Evolutionary conservation across 2,113 vertebrate species (phyloP), one percentile per base, ranked within the genome.

Genomic region (Nymphicus hollandicus): DNA sequence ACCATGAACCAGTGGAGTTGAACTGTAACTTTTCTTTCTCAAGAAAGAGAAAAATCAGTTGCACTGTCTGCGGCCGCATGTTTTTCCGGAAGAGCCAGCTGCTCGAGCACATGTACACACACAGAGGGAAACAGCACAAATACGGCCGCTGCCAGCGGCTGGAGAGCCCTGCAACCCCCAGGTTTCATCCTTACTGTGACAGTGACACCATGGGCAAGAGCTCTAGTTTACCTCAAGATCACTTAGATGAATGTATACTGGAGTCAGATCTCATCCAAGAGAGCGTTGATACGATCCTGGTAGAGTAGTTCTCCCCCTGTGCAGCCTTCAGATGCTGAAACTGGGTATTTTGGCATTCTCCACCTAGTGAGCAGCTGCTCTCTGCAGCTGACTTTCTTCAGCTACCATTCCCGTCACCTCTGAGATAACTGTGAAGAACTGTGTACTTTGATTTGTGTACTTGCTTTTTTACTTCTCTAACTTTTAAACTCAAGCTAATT

Each of bases 51-150:
- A 99, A 99, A 97, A 97, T 99, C 55, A 98, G 97, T 43, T 99
- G 99, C 89, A 98, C 98, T 1, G 96, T 99, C 68, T 99, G 99
- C 64, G 98, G 99, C 94, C 98, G 98, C 91, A 95, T 97, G 11
- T 99, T 99, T 81, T 96, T 98, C 52, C 98, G 99, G 56, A 99
- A 99, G 97, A 99, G 98, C 90, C 99, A 99, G 90, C 98, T 99
- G 94, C 98, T 99, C 58, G 99, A 99, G 83, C 99, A 99, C 98
- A 99, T 99, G 98, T 99, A 99, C 96, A 97, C 96, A 3, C 99
- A 99, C 97, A 98, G 98, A 22, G 98, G 98, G 47, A 99, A 99
- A 76, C 98, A 99, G 16, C 97, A 98, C 81, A 98, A 98, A 70
- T 97, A 97, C n/a, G 95, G 98, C 91, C 98, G 98, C 79, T 99